Base-by-base conservation (phyloP, 2,113 vertebrate species). In the Carassius gibelio region DNA sequence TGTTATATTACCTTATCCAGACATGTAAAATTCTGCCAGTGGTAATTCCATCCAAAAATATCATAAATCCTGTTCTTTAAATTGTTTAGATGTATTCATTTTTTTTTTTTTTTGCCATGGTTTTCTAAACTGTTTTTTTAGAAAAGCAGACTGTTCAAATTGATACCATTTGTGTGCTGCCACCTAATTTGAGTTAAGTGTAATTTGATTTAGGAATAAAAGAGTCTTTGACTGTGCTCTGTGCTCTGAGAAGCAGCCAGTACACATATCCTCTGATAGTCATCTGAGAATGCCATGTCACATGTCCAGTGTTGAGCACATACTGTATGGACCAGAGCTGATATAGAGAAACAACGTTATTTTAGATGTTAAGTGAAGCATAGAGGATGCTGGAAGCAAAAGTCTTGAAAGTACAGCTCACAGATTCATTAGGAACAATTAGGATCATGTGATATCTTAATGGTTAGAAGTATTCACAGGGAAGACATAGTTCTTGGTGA, bases 181-280 rank as follows among this genome's bases (percentile, higher is more conserved):
- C 84, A 76, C 30, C 61, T 88, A 87, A 91, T 88, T 81, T 89
- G 71, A 90, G 75, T 87, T 86, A 86, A 72, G 76, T 45, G 21
- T 88, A 90, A 90, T 88, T 80, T 50, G 36, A 88, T 90, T 91
- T 74, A 3, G n/a, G 76, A 79, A 90, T 84, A 87, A 90, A 84
- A 76, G 84, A 62, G 83, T 68, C 86, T 83, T 90, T 89, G 79
- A 85, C 55, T 38, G 42, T 9, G 71, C 13, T 55, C 36, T 75
- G n/a, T 48, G 71, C 42, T 80, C 17, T 88, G 50, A 64, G 75
- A 83, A 87, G 52, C 69, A 81, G 64, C 38, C 38, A 19, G 68
- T 59, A 23, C n/a, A 14, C 48, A 81, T 64, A 75, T 79, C 81
- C 48, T 87, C 85, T 81, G 59, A 88, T 76, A 75, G 86, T 91